phyloP scores from a whole-genome alignment of 2,113 vertebrate species.

The Anser brachyrhynchus region DNA sequence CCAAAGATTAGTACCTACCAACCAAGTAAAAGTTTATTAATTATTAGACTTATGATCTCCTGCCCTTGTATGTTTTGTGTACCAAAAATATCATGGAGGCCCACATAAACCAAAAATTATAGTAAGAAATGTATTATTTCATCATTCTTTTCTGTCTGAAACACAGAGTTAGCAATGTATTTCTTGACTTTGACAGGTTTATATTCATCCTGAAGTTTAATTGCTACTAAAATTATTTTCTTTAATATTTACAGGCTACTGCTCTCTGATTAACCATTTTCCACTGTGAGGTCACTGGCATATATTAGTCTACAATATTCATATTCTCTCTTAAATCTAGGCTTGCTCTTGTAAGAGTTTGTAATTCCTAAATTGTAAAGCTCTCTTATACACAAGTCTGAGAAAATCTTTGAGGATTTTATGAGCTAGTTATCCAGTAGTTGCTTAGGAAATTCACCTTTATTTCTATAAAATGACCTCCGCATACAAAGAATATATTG shows the following conservation, averaged over 20 bases:
- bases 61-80: too few relatives aligned
- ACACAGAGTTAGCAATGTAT: background rate
- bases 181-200: background rate
- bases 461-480: background rate
- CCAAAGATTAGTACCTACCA: background rate
- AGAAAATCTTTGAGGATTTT: background rate
- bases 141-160: background rate
- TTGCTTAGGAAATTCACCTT: background rate
- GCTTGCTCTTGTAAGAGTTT: background rate
- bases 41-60: background rate
- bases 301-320: background rate
- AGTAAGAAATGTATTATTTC: background rate
- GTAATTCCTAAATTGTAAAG: background rate
- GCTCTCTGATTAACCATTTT: background rate
- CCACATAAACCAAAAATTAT: background rate
- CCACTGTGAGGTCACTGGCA: background rate
- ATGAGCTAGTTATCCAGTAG: background rate
- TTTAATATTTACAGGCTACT: background rate
- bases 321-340: background rate
- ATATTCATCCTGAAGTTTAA: background rate
- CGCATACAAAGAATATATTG: background rate
- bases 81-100: too few relatives aligned
- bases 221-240: background rate
- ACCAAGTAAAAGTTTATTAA: background rate
- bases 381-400: background rate